Evolutionary conservation across 1,140 invertebrate species (phyloP).

Genomic region (Lerema accius): DNA sequence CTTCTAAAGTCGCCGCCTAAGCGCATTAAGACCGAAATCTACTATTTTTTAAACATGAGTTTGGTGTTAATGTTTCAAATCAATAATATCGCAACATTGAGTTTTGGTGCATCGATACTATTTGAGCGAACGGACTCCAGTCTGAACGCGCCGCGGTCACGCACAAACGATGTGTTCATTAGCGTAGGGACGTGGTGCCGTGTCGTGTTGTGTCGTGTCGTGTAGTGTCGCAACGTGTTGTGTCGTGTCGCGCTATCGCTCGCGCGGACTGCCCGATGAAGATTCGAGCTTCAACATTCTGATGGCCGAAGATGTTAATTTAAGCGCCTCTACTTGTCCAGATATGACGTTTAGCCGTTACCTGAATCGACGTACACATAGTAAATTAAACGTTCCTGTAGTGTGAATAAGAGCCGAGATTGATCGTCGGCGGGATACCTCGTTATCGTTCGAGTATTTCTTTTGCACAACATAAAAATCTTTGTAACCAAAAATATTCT

Average conservation of each 20-base stretch:
- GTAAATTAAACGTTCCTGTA: conserved; percentile 64
- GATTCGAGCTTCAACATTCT: not conserved
- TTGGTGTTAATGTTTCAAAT: not conserved
- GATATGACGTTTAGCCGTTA: conserved; percentile 14
- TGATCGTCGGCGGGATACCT: conserved; percentile 34
- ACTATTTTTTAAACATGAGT: no score
- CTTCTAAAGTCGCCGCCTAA: no score
- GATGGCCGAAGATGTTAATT: conserved; percentile 10
- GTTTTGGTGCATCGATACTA: not conserved
- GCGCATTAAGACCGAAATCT: no score
- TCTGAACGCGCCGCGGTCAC: conserved; percentile 16
- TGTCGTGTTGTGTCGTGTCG: conserved; percentile 22
- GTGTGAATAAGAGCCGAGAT: conserved; percentile 57
- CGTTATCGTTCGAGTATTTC: conserved; percentile 44
- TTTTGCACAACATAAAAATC: conserved; percentile 53
- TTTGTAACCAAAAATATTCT: conserved; percentile 63
- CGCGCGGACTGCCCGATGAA: not conserved
- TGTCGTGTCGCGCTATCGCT: conserved; percentile 2
- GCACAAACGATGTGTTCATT: conserved; percentile 53
- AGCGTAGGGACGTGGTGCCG: conserved; percentile 32
- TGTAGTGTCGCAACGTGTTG: conserved; percentile 10
- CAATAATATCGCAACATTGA: not conserved
- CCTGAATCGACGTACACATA: conserved; percentile 36
- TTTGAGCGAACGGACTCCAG: not conserved
- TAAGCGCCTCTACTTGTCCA: conserved; percentile 32